A percentile compares a stretch with the other conserved stretches of the same genome.
phyloP scores from a whole-genome alignment of 2,888 invertebrate genomes.

The Criorhina ranunculi region DNA sequence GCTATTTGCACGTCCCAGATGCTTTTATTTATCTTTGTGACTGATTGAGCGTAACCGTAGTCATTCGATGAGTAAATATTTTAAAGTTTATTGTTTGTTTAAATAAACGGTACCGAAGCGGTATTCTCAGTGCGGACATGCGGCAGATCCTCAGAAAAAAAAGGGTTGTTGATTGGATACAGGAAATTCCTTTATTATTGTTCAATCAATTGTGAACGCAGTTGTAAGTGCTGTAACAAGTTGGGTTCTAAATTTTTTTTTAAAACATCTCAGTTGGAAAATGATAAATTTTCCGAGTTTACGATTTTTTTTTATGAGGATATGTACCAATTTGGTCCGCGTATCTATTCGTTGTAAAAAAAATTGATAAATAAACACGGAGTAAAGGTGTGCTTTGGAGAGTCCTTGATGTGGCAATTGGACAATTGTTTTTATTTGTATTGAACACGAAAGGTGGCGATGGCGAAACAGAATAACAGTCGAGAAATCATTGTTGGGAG shows the following conservation, averaged over 20 bases:
- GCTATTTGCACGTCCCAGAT: constrained; percentile 73
- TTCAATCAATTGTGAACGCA: constrained; percentile 60
- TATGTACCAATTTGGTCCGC: background rate
- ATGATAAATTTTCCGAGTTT: constrained; percentile 19
- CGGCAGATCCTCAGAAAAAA: constrained; percentile 20
- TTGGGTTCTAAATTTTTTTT: constrained; percentile 24
- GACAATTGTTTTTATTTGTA: background rate
- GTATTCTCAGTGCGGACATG: background rate
- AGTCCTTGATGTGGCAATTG: background rate
- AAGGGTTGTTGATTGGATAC: constrained; percentile 59
- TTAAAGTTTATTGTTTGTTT: constrained; percentile 72
- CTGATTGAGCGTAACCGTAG: constrained; percentile 73
- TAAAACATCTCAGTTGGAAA: constrained; percentile 25
- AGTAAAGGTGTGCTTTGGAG: background rate
- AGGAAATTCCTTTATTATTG: constrained; percentile 57
- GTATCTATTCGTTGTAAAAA: background rate
- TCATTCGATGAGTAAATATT: constrained; percentile 62
- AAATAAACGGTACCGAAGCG: constrained; percentile 51
- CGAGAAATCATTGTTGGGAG: too few relatives aligned
- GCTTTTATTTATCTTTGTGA: constrained; percentile 75
- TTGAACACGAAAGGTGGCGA: background rate
- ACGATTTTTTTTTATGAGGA: constrained; percentile 10
- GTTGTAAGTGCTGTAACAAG: constrained; percentile 18
- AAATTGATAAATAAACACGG: background rate
- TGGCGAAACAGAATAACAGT: too few relatives aligned